Conservation (phyloP, 2,113 vertebrate species). For the Turdus rufiventris region DNA sequence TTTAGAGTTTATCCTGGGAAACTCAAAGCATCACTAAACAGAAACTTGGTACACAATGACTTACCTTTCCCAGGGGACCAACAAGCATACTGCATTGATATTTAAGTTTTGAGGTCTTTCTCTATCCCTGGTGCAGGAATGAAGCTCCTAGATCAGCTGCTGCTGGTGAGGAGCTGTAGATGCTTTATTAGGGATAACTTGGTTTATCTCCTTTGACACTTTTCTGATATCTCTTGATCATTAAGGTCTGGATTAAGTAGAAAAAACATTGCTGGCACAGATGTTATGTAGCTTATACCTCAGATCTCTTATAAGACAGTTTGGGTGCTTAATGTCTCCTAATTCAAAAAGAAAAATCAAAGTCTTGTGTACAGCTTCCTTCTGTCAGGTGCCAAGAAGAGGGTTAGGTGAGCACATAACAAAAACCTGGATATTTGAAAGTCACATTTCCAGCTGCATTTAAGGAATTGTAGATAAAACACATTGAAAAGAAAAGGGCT, state of each 20-base stretch:
- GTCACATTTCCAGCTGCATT: constrained; percentile 11
- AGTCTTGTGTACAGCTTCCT: constrained; percentile 27
- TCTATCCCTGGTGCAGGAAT: not conserved
- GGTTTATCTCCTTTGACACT: constrained; percentile 44
- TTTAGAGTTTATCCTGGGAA: not conserved
- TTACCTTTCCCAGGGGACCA: not conserved
- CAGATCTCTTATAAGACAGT: constrained; percentile 35
- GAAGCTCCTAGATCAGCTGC: constrained; percentile 39
- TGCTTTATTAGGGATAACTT: constrained; percentile 35
- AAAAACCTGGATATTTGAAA: constrained; percentile 3
- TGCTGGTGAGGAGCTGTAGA: not conserved
- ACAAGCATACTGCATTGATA: not conserved
- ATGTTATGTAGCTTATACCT: constrained; percentile 25
- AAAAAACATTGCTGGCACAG: constrained; percentile 2
- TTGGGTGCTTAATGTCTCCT: constrained; percentile 29
- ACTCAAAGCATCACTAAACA: not conserved
- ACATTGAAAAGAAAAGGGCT: not conserved
- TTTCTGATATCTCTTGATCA: constrained; percentile 38
- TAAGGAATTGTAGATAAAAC: not conserved
- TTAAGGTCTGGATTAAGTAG: constrained; percentile 34
- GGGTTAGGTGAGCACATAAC: not conserved
- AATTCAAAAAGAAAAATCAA: constrained; percentile 53
- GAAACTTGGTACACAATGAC: not conserved
- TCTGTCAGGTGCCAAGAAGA: constrained; percentile 19
- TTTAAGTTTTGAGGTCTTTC: constrained; percentile 14